A percentile compares a stretch with the other conserved stretches of the same genome.
phyloP scores from a whole-genome alignment of 2,797 vertebrate genomes.

The Silurus aristotelis region DNA sequence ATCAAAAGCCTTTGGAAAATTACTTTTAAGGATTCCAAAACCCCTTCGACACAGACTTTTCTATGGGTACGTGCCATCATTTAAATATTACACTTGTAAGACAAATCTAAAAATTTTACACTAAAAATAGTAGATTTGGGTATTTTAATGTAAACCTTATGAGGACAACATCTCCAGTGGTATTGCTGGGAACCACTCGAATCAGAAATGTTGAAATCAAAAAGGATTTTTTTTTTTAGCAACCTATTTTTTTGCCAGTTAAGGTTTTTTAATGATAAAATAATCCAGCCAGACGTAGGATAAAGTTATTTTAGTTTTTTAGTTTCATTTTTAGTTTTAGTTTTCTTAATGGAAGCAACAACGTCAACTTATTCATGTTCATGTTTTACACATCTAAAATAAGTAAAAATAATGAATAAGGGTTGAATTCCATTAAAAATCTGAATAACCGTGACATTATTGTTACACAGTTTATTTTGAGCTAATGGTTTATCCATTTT shows the following conservation, averaged over 20 bases:
- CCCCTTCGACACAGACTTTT: constrained; percentile 51
- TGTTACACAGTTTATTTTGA: not conserved
- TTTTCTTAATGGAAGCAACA: too few species aligned
- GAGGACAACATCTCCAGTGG: too few species aligned
- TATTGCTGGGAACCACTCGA: too few species aligned
- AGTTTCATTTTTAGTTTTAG: too few species aligned
- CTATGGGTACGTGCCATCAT: constrained; percentile 59
- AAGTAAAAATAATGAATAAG: too few species aligned
- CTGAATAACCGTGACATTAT: not conserved
- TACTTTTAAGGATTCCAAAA: constrained; percentile 67
- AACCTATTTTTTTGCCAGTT: too few species aligned
- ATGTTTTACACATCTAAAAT: too few species aligned
- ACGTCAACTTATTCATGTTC: not conserved
- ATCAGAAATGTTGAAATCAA: too few species aligned
- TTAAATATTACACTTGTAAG: not conserved
- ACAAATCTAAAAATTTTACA: too few species aligned
- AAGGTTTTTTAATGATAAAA: not conserved
- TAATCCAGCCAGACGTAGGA: not conserved
- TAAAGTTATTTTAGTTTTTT: too few species aligned
- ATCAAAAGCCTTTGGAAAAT: constrained; percentile 70
- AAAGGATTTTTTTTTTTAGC: not conserved
- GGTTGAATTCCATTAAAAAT: not conserved
- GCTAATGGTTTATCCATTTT: not conserved
- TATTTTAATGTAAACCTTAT: too few species aligned
- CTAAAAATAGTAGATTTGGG: too few species aligned